Evolutionary conservation across 2,113 vertebrate genomes (phyloP).

Genomic region (Riparia riparia): DNA sequence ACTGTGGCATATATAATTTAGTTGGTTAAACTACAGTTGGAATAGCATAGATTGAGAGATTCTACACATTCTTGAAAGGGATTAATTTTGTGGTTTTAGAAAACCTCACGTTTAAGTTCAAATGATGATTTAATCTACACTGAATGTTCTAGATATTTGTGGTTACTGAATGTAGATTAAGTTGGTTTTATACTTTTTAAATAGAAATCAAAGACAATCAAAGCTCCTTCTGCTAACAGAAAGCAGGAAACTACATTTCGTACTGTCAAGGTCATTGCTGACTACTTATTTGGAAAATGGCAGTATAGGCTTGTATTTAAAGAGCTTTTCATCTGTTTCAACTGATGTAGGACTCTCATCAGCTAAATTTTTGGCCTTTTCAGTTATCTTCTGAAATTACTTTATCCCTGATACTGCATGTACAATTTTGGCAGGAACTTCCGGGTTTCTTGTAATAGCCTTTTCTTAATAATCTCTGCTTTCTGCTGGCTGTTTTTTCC

Average conservation of each 20-base stretch:
- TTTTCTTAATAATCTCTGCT: background rate
- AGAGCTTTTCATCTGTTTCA: background rate
- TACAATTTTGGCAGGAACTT: background rate
- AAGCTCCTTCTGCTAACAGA: background rate
- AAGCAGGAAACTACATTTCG: background rate
- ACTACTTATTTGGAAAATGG: background rate
- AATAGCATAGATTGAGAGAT: background rate
- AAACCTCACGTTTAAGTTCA: background rate
- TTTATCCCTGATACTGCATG: background rate
- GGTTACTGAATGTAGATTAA: background rate
- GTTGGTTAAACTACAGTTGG: background rate
- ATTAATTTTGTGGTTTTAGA: background rate
- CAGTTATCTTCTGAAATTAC: background rate
- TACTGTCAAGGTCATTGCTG: background rate
- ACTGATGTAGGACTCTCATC: background rate
- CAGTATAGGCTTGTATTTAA: background rate
- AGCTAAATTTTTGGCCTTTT: background rate
- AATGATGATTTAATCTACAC: background rate
- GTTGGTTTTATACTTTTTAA: background rate
- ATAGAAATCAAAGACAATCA: background rate
- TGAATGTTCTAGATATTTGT: background rate
- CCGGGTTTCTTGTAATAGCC: background rate
- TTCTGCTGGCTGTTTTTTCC: background rate
- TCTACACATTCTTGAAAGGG: background rate
- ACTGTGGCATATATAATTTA: background rate